phyloP scores from a whole-genome alignment of 2,113 vertebrate species.

The Aphyosemion australe region DNA sequence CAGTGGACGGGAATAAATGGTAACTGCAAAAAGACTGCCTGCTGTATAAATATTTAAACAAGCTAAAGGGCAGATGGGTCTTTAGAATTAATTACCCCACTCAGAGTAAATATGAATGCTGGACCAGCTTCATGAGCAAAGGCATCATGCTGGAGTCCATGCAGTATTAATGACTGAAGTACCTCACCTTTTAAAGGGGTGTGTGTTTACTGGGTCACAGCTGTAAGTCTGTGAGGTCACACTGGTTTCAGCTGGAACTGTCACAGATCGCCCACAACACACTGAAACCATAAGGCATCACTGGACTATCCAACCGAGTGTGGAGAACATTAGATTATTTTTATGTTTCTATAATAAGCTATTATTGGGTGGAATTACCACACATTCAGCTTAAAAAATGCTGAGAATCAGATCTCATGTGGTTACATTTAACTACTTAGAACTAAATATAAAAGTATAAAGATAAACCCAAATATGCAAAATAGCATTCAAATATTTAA shows the following conservation, averaged over 20 bases:
- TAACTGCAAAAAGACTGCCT: constrained; percentile 43
- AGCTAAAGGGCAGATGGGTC: constrained; percentile 75
- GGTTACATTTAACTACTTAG: no score
- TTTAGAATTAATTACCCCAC: constrained; percentile 78
- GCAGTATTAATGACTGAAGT: constrained; percentile 73
- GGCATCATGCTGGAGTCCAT: constrained; percentile 62
- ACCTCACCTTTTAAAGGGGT: constrained; percentile 34
- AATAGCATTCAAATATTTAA: no score
- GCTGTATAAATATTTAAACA: constrained; percentile 80
- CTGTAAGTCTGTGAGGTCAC: neutral
- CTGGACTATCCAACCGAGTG: no score
- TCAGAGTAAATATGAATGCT: constrained; percentile 74
- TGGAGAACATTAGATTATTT: no score
- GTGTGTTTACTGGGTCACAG: constrained; percentile 11
- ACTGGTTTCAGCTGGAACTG: neutral
- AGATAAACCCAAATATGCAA: no score
- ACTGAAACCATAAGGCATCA: neutral
- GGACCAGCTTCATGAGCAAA: constrained; percentile 46
- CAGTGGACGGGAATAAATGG: constrained; percentile 37
- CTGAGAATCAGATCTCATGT: no score
- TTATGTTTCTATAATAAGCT: no score
- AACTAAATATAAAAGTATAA: no score
- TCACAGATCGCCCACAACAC: neutral
- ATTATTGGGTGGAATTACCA: no score
- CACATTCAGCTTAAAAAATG: no score